Conservation (phyloP, 1,140 invertebrate genomes). For the Lineus longissimus region DNA sequence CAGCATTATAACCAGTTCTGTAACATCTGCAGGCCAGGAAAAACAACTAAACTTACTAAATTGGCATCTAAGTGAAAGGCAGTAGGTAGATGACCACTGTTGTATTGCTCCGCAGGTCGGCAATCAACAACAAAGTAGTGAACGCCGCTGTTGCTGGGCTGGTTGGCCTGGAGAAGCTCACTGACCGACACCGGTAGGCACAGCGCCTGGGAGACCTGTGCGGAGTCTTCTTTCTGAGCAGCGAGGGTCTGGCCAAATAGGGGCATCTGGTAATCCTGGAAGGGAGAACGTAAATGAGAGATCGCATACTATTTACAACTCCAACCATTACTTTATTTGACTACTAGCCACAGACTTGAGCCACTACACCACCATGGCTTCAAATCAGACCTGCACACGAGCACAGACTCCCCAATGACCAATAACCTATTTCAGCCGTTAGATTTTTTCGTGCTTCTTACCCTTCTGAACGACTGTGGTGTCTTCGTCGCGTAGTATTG, state of each 20-base stretch:
- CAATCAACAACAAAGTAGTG: conserved; percentile 96
- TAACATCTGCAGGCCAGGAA: conserved; percentile 67
- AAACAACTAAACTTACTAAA: conserved; percentile 60
- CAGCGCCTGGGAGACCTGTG: conserved; percentile 72
- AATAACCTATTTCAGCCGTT: too few species aligned
- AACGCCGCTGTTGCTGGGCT: conserved; percentile 25
- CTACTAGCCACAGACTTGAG: too few species aligned
- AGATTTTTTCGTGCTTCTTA: conserved; percentile 25
- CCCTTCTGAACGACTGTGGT: conserved; percentile 83
- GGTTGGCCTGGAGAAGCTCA: conserved; percentile 54
- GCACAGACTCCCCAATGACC: too few species aligned
- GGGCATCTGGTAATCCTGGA: conserved; percentile 56
- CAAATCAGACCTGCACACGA: too few species aligned
- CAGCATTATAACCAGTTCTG: conserved; percentile 63
- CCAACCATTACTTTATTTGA: not conserved
- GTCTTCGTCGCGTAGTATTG: conserved; percentile 91
- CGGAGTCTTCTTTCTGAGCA: conserved; percentile 26
- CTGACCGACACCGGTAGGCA: conserved; percentile 85
- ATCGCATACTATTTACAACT: conserved; percentile 25
- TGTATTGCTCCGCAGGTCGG: conserved; percentile 93
- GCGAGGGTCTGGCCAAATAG: conserved; percentile 55
- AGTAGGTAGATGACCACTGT: conserved; percentile 90
- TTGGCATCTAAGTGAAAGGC: conserved; percentile 97
- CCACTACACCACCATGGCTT: too few species aligned
- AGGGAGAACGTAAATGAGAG: conserved; percentile 27